Evolutionary conservation across 92 coral and sea anemone genomes (phyloP).

Genomic region (Blastomussa wellsi): DNA sequence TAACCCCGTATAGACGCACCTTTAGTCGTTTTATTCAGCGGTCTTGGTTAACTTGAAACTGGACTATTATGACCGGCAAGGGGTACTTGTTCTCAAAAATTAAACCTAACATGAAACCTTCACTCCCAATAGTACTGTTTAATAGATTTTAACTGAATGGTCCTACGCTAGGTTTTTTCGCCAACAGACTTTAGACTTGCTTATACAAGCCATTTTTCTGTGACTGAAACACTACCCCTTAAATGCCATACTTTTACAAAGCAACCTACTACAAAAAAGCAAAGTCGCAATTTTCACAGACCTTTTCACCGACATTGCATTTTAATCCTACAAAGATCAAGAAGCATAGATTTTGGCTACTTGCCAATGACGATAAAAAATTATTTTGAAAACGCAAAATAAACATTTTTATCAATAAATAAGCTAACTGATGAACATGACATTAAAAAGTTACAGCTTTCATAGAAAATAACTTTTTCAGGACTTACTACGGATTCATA

Average conservation of each 20-base stretch:
- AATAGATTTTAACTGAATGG: background rate
- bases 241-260: too few species aligned
- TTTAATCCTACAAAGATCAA: background rate
- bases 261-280: too few species aligned
- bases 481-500: background rate
- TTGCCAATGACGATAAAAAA: background rate
- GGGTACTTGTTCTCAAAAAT: background rate
- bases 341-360: background rate
- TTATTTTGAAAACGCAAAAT: background rate
- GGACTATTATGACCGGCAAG: background rate
- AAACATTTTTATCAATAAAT: background rate
- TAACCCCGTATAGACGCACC: too few species aligned
- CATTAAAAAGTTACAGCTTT: background rate
- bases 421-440: background rate
- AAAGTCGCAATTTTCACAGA: background rate
- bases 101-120: background rate
- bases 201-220: too few species aligned
- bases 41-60: too few species aligned
- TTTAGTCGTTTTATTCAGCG: too few species aligned
- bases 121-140: background rate
- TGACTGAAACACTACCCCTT: background rate
- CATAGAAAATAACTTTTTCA: background rate
- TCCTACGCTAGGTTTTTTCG: background rate
- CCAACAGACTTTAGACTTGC: background rate
- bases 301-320: background rate